phyloP scores from a whole-genome alignment of 2,797 vertebrate genomes.

The Bradypodion ventrale region DNA sequence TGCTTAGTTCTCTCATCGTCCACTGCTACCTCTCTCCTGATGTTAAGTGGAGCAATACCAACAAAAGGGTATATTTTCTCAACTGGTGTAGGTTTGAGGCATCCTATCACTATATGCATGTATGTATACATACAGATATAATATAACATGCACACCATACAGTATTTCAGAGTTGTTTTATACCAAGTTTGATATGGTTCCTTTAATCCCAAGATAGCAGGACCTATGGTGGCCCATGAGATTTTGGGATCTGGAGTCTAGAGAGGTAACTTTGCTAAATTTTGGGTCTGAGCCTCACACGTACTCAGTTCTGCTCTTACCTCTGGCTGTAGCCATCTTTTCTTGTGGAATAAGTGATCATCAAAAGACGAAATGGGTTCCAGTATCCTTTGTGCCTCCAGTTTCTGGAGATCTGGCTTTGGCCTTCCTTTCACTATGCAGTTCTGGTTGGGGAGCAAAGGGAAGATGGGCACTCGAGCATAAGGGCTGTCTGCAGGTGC shows the following conservation, averaged over 20 bases:
- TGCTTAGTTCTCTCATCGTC: too few relatives aligned
- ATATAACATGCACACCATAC: not conserved
- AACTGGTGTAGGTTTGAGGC: too few relatives aligned
- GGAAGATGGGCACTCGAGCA: conserved; percentile 64
- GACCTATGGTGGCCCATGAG: too few relatives aligned
- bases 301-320: conserved; percentile 42
- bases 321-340: conserved; percentile 58
- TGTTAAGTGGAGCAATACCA: too few relatives aligned
- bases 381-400: conserved; percentile 52
- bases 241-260: too few relatives aligned
- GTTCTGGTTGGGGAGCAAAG: conserved; percentile 52
- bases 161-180: not conserved
- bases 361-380: conserved; percentile 50
- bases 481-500: conserved; percentile 57
- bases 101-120: too few relatives aligned
- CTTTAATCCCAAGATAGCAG: too few relatives aligned
- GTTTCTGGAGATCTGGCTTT: conserved; percentile 49
- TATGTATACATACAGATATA: too few relatives aligned
- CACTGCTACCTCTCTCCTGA: too few relatives aligned
- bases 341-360: conserved; percentile 48
- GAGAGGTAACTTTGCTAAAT: not conserved
- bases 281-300: not conserved
- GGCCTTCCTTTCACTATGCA: conserved; percentile 43
- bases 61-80: too few relatives aligned
- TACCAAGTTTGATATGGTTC: too few relatives aligned